These are phyloP conservation scores for Pantherophis guttatus DNA, from an alignment of 2,113 vertebrate genomes.

Conservation along the genomic window DNA sequence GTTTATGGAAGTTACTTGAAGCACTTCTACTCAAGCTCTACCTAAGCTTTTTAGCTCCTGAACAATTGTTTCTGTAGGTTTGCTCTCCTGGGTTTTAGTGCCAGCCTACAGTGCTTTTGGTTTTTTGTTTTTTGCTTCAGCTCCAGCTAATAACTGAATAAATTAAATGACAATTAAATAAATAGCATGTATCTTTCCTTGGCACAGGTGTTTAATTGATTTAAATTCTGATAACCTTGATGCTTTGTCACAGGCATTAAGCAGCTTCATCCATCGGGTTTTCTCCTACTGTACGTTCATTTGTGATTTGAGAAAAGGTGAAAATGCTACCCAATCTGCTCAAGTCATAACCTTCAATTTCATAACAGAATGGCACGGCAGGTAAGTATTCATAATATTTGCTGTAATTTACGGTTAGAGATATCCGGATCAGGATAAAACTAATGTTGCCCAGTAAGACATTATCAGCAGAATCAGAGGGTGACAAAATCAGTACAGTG, in stretches of 20 bases:
- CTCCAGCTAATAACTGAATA: background rate
- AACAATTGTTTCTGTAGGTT: background rate
- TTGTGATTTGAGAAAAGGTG: background rate
- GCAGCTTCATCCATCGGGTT: background rate
- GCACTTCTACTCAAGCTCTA: background rate
- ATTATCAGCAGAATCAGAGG: background rate
- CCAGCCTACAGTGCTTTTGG: background rate
- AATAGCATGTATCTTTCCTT: background rate
- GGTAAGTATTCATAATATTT: background rate
- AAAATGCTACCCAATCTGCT: background rate
- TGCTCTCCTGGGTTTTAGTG: background rate
- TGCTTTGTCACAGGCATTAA: background rate
- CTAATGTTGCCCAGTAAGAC: background rate
- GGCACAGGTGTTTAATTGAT: background rate
- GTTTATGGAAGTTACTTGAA: background rate
- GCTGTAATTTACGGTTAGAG: background rate
- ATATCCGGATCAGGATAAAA: background rate
- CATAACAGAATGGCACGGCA: background rate
- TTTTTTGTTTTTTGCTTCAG: background rate
- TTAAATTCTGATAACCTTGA: background rate
- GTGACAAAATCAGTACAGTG: background rate
- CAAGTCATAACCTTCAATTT: background rate
- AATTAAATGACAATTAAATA: conserved; percentile 4
- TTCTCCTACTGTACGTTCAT: background rate
- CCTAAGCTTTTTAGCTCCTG: background rate